Conservation (phyloP, 2,113 vertebrate species). For the Pluvianellus socialis region DNA sequence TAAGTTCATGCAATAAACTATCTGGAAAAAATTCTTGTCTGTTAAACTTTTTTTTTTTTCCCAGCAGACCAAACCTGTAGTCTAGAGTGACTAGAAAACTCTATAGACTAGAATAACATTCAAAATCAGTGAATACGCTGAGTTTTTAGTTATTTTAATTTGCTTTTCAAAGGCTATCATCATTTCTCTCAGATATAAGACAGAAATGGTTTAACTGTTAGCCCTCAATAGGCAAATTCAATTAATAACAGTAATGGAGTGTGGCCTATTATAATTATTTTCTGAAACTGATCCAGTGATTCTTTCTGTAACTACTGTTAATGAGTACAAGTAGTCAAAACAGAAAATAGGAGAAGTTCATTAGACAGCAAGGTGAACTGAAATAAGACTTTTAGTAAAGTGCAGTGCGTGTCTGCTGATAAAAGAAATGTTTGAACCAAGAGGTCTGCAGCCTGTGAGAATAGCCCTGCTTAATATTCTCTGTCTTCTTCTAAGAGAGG, state of each 20-base stretch:
- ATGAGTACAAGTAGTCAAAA: background rate
- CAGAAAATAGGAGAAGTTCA: background rate
- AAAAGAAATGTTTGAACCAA: background rate
- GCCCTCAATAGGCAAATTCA: background rate
- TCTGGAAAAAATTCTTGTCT: background rate
- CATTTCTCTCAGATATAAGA: background rate
- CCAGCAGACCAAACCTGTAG: background rate
- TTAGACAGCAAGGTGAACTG: background rate
- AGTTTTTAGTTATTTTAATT: background rate
- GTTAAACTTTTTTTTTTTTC: background rate
- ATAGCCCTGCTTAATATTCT: background rate
- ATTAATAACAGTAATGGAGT: background rate
- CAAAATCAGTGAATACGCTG: background rate
- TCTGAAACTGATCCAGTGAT: background rate
- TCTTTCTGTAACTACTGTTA: background rate
- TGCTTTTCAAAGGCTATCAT: background rate
- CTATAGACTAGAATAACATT: background rate
- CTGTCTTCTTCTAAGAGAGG: background rate
- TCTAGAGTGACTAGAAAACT: background rate
- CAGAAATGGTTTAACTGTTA: background rate
- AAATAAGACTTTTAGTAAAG: background rate
- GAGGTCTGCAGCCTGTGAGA: background rate
- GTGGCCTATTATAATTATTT: background rate
- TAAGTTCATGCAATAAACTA: background rate
- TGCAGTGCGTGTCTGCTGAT: background rate